Base-by-base conservation (phyloP, 2,797 vertebrate species). In the Galago senegalensis region DNA sequence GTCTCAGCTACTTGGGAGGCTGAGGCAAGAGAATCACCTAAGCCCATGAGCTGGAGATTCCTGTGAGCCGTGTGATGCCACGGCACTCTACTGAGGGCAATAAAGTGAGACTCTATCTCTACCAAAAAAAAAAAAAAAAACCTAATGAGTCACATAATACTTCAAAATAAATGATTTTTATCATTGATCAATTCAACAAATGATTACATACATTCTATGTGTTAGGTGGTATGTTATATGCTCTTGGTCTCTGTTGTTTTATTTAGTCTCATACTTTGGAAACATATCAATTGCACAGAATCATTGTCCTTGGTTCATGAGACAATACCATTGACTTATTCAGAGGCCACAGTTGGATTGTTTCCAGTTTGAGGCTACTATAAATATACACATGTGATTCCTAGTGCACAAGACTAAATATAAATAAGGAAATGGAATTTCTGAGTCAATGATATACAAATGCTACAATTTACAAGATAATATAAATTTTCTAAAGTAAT, bases 181-280 rank as follows among this genome's bases (percentile, higher is more conserved):
- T n/a, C 23, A 76, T 63, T 94, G 29, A 82, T 46, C 40, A 77
- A 46, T 67, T 81, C 43, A 94, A 73, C 34, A 95, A 91, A 87
- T n/a, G 10, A 73, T 46, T 75, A 21, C 7, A 70, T 21, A 34
- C 17, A 37, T 20, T 46, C 34, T 77, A 29, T 29, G 27, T 40
- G 27, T 83, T 53, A 40, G 25, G 21, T 16, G 21, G 3, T 82
- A 3, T 76, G 34, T 46, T 31, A 84, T 49, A 37, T 7, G 21
- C 25, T 61, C 2, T 2, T 53, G 25, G 17, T 79, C 29, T 8
- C n/a, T 79, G 9, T 61, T 63, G 20, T 53, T 87, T 79, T 49
- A 53, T 11, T 63, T 63, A 61, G 40, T 70, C 80, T 92, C 90
- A 90, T 61, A 46, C 37, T 69, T 73, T 60, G 87, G 23, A 75